Base-by-base conservation (phyloP, 2,888 invertebrate genomes). In the Homarus gammarus region DNA sequence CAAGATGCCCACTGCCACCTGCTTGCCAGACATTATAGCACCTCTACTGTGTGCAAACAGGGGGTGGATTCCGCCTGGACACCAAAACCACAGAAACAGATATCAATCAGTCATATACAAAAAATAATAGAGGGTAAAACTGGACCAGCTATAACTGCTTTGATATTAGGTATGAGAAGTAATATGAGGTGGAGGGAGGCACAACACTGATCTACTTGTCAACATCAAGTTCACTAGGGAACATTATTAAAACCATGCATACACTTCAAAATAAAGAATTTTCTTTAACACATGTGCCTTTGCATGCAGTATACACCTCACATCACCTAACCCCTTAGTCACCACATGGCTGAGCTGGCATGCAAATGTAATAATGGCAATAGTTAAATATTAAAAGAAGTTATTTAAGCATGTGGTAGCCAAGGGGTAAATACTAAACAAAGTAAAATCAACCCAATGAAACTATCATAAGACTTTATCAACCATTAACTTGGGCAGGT, bases 11-110 rank as follows among this genome's bases (percentile, higher is more conserved):
- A 56, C 79, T 70, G 77, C 84, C 77, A 83, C 84, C 84, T 72
- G 82, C 73, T 73, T 72, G 83, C 84, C 83, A 78, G 77, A 51
- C 78, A 90, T 88, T 91, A 92, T 83, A 91, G 90, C 83, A 92
- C 91, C 75, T 92, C 91, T 86, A 92, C 88, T 77, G 91, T 85
- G 83, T 92, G 92, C 91, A 92, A 89, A 79, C 92, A 92, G 49
- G 92, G 92, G 49, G 92, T 91, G 83, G 92, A 92, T 89, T 92
- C 92, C 68, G 92, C 92, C 92, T 92, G 91, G 70, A 86, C 84
- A 84, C 73, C 68, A 84, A 77, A 91, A 83, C 84, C 88, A 89
- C 56, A 85, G 75, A 85, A 89, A 89, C 81, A 91, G 77, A 91
- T 18, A 83, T 44, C 89, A 92, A 82, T 83, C 82, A 92, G 82